These are phyloP conservation scores for Harpalus rufipes DNA, from an alignment of 2,888 invertebrate genomes.

Conservation along the genomic window DNA sequence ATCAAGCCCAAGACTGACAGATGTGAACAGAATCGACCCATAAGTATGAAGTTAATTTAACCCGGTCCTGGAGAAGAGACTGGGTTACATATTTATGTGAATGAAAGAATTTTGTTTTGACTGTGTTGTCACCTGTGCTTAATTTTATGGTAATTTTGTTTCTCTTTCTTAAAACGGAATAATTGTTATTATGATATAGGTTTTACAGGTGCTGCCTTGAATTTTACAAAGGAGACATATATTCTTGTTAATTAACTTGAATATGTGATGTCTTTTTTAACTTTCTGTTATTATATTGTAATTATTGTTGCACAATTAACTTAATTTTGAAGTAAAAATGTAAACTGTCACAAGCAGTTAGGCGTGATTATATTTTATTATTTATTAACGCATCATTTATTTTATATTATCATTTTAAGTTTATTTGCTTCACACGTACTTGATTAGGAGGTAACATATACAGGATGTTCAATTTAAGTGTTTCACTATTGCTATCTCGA, in stretches of 20 bases:
- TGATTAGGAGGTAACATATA: neutral
- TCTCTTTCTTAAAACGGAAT: constrained; percentile 20
- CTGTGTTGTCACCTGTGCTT: constrained; percentile 9
- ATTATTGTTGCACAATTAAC: neutral
- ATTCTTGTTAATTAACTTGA: neutral
- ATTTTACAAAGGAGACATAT: constrained; percentile 1
- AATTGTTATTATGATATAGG: constrained; percentile 2
- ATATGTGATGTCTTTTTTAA: neutral
- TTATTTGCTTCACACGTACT: neutral
- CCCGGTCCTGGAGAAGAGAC: neutral
- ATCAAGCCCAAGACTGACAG: too few relatives aligned
- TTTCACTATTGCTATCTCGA: too few relatives aligned
- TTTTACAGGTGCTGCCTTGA: neutral
- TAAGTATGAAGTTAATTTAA: neutral
- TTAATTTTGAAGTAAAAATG: neutral
- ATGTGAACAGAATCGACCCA: too few relatives aligned
- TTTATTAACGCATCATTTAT: neutral
- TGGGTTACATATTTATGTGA: neutral
- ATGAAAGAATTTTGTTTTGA: constrained; percentile 31
- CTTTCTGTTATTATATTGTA: constrained; percentile 16
- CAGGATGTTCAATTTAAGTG: too few relatives aligned
- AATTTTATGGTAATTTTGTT: constrained; percentile 30
- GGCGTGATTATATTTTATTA: neutral
- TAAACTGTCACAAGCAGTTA: neutral
- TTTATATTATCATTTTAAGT: neutral